Evolutionary conservation across 2,113 vertebrate genomes (phyloP).

Genomic region (Crotalus helleri): DNA sequence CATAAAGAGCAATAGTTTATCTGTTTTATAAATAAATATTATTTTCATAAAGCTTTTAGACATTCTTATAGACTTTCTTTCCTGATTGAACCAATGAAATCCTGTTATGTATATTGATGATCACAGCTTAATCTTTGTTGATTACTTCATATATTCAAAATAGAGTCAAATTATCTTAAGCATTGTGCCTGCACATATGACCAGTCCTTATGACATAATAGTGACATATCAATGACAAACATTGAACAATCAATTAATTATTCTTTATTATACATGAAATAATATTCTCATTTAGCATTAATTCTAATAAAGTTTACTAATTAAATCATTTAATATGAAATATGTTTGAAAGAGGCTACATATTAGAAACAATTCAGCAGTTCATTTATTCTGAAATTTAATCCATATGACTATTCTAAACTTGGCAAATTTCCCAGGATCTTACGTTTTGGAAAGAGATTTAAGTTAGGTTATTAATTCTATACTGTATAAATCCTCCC

Average conservation of each 20-base stretch:
- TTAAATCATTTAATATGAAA: slow-evolving; percentile 2
- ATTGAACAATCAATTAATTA: background rate
- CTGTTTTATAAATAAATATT: background rate
- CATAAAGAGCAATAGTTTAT: background rate
- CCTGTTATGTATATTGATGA: background rate
- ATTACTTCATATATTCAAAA: background rate
- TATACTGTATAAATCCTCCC: slow-evolving; percentile 5
- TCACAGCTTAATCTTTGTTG: background rate
- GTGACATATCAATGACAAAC: background rate
- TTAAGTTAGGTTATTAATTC: slow-evolving; percentile 23
- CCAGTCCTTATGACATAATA: background rate
- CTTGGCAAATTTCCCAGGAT: slow-evolving; percentile 23
- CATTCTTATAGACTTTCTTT: background rate
- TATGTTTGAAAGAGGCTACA: background rate
- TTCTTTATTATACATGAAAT: background rate
- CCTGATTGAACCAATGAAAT: background rate
- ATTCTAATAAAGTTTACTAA: background rate
- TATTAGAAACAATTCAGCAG: background rate
- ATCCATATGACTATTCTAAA: slow-evolving; percentile 8
- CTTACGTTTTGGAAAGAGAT: slow-evolving; percentile 17
- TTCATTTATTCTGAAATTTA: slow-evolving; percentile 8
- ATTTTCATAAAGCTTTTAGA: background rate
- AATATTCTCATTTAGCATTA: background rate
- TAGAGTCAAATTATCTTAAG: background rate
- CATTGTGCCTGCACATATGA: background rate